These are phyloP conservation scores for Leptoteleia sp. DNA, from an alignment of 1,140 invertebrate species.

Conservation along the genomic window DNA sequence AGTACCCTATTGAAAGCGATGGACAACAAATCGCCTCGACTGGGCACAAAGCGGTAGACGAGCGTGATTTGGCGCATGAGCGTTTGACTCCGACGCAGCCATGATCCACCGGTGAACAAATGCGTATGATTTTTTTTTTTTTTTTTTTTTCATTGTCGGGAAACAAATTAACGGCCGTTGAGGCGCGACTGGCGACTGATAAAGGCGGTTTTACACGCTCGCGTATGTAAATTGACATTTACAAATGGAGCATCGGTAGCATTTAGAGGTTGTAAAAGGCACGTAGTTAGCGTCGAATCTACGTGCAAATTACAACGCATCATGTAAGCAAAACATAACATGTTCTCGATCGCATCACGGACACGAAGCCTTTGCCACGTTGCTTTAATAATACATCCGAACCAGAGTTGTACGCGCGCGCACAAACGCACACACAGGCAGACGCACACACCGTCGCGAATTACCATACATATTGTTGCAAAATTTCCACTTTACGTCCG, in stretches of 20 bases:
- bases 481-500: constrained; percentile 39
- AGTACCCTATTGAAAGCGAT: too few relatives aligned
- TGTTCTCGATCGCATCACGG: constrained; percentile 65
- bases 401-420: too few relatives aligned
- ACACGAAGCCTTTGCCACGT: constrained; percentile 57
- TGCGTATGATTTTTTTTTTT: constrained; percentile 23
- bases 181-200: constrained; percentile 23
- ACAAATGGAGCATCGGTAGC: constrained; percentile 72
- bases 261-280: constrained; percentile 68
- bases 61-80: constrained; percentile 7
- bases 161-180: constrained; percentile 39
- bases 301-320: constrained; percentile 73
- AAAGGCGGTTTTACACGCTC: constrained; percentile 34
- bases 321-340: constrained; percentile 70
- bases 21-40: too few relatives aligned
- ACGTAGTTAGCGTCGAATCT: constrained; percentile 66
- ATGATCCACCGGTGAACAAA: constrained; percentile 25
- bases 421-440: too few relatives aligned
- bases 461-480: constrained; percentile 45
- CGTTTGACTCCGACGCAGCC: constrained; percentile 13
- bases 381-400: constrained; percentile 55
- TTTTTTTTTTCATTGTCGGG: background rate
- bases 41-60: background rate
- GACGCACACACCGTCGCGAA: too few relatives aligned
- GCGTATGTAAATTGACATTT: constrained; percentile 72